phyloP scores from a whole-genome alignment of 2,113 vertebrate genomes.

The Rhineura floridana region DNA sequence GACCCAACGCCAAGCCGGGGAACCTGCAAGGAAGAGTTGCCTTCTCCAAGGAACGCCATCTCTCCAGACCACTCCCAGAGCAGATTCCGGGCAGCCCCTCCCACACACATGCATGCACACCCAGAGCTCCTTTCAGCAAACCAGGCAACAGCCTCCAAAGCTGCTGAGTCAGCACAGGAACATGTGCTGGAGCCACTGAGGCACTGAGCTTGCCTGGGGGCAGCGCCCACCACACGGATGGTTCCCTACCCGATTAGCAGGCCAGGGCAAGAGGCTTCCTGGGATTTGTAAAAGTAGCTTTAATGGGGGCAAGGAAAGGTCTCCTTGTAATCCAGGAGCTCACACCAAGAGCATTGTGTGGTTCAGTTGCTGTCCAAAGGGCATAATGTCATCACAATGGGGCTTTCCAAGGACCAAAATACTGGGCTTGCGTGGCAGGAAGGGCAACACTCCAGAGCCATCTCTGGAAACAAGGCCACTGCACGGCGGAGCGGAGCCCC shows the following conservation, averaged over 20 bases:
- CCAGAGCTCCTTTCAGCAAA: not conserved
- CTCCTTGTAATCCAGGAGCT: not conserved
- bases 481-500: not conserved
- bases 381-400: not conserved
- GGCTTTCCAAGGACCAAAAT: not conserved
- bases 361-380: not conserved
- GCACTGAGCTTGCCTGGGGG: not conserved
- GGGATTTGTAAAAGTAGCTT: not conserved
- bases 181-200: not conserved
- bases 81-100: too few relatives aligned
- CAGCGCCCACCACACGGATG: not conserved
- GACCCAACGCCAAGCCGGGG: too few relatives aligned
- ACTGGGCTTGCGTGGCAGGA: not conserved
- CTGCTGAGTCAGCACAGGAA: not conserved
- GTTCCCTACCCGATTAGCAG: not conserved
- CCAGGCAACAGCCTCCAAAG: not conserved
- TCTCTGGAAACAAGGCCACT: not conserved
- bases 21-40: too few relatives aligned
- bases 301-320: not conserved
- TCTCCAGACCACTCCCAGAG: too few relatives aligned
- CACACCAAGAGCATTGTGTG: too few relatives aligned
- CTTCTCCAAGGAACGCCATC: too few relatives aligned
- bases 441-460: not conserved
- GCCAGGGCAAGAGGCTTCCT: not conserved
- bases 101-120: too few relatives aligned